Base-by-base conservation (phyloP, 2,888 invertebrate species). In the Malachius bipustulatus region DNA sequence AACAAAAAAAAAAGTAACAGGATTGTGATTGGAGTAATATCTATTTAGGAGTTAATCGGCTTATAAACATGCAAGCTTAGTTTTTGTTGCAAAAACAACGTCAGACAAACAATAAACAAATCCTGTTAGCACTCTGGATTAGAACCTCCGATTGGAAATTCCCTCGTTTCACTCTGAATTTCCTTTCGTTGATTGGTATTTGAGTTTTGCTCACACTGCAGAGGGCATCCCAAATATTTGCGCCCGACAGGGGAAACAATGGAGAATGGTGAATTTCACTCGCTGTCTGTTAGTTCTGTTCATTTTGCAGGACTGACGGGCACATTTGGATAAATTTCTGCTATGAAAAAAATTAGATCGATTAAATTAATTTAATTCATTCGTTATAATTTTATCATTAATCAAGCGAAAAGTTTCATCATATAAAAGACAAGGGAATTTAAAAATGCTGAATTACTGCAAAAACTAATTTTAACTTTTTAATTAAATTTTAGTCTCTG, bases 401-500 rank as follows among this genome's bases (percentile, higher is more conserved):
- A 53, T 56, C 52, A 54, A 48, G 44, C 45, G 41, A 47, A 53
- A 56, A 54, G 50, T 56, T 55, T 52, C 52, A 54, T 56, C 52
- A 50, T 51, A 52, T 46, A 44, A 46, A 51, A 51, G 45, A 44
- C 49, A 45, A 52, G 51, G 52, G 54, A 52, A 56, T 58, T 55
- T 56, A 55, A 60, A 60, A 60, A 60, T 53, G 55, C 48, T 51
- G 57, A 60, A 59, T 61, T 61, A 61, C 59, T 58, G 59, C 60
- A 60, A 62, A 60, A 62, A 62, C 60, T 61, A 60, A 62, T 62
- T 61, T 56, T 46, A 62, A 62, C 60, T 62, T 62, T 61, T 61
- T 60, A 61, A 61, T 62, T 61, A 61, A 62, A 61, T 62, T 59
- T 54, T 50, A 43, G 52, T 49, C 47, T 14, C 35, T 38, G 32